Evolutionary conservation across 1,140 invertebrate genomes (phyloP), one percentile per base, ranked within the genome.

Genomic region (Charaxes varanes): DNA sequence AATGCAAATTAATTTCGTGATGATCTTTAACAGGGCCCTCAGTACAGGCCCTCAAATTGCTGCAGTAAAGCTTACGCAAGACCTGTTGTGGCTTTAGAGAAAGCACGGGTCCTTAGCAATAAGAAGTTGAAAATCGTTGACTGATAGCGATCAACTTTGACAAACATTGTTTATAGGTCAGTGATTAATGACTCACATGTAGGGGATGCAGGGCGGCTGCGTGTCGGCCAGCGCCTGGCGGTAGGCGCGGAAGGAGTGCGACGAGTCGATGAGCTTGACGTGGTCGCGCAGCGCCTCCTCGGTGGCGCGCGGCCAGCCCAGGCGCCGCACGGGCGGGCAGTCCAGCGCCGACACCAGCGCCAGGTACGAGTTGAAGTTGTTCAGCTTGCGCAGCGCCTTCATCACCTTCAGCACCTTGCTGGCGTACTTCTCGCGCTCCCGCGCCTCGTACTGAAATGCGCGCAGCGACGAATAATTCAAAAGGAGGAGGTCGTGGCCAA

Each of bases 401-500:
- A 99, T 99, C 28, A 99, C 97, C 84, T 99, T 99, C 19, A 99
- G 94, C 69, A 99, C 98, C 73, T 99, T 99, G 41, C 93, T 90
- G 21, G 98, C 94, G 72, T 96, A 97, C 72, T 93, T 94, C 83
- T 99, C 97, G n/a, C 97, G 88, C 52, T 98, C 96, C 65, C 95
- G 95, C 5, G 94, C 92, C 50, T 97, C 94, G 47, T 92, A 65
- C 72, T 79, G 62, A n/a, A n/a, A n/a, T n/a, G n/a, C n/a, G n/a
- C n/a, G n/a, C n/a, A n/a, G n/a, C n/a, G n/a, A n/a, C n/a, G n/a
- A n/a, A n/a, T n/a, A n/a, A n/a, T n/a, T n/a, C n/a, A n/a, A n/a
- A n/a, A n/a, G n/a, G n/a, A n/a, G n/a, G n/a, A n/a, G n/a, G n/a
- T n/a, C n/a, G n/a, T n/a, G n/a, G n/a, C n/a, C n/a, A n/a, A n/a